Percentiles rank a stretch among this genome's conserved stretches.
These are phyloP conservation scores for Drosophila murphyi DNA, from an alignment of 1,140 invertebrate genomes.

Conservation along the genomic window DNA sequence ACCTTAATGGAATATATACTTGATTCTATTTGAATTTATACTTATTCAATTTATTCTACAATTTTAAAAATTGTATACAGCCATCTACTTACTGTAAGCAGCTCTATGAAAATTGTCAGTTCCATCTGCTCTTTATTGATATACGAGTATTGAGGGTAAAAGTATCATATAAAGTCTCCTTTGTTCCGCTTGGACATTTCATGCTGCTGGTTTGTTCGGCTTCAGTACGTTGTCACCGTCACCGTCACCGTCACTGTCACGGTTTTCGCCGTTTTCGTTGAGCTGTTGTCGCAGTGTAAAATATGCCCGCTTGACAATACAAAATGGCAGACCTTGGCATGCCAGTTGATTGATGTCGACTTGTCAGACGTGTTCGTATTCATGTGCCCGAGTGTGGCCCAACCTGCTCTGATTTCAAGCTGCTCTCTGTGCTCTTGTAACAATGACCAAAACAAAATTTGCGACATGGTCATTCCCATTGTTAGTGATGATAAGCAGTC, in stretches of 20 bases:
- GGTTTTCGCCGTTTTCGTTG: background rate
- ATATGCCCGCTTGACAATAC: slow-evolving; percentile 24
- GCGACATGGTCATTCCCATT: slow-evolving; percentile 30
- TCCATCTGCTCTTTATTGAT: too few relatives aligned
- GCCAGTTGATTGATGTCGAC: slow-evolving; percentile 57
- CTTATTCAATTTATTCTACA: too few relatives aligned
- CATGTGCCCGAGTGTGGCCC: slow-evolving; percentile 23
- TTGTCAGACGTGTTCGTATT: slow-evolving; percentile 25
- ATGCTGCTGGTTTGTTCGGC: too few relatives aligned
- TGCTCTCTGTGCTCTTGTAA: background rate
- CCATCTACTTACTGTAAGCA: too few relatives aligned
- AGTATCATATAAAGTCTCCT: too few relatives aligned
- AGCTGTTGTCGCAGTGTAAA: slow-evolving; percentile 11
- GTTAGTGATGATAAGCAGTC: slow-evolving; percentile 38
- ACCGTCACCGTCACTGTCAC: background rate
- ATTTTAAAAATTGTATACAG: too few relatives aligned
- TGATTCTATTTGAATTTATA: too few relatives aligned
- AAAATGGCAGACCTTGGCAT: slow-evolving; percentile 33
- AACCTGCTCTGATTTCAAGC: background rate
- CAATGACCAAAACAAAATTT: slow-evolving; percentile 28
- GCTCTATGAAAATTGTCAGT: too few relatives aligned
- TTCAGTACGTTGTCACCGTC: background rate
- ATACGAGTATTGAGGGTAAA: too few relatives aligned
- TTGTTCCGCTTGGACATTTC: too few relatives aligned
- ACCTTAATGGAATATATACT: too few relatives aligned